Base-by-base conservation (phyloP, 2,113 vertebrate genomes). In the Eclectus roratus region DNA sequence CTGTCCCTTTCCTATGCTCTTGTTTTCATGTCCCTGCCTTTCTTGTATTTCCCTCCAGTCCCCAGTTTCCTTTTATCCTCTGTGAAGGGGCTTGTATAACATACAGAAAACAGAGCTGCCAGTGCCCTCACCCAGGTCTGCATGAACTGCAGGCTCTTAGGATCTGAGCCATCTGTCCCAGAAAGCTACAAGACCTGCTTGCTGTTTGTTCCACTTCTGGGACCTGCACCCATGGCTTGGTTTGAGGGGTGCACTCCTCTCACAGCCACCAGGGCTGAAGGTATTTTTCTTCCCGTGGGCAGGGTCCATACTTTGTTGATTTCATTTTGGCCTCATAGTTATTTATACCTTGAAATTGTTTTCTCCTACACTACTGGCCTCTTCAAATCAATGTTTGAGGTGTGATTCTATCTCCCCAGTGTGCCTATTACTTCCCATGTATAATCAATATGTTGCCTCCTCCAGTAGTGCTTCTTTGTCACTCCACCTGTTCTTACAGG, bases 11-110 rank as follows among this genome's bases (percentile, higher is more conserved):
- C 33, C 15, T 6, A 3, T 23, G 15, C 14, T 33, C n/a, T 46
- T 84, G 12, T 5, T 80, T 74, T 64, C 39, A 27, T 44, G 18
- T 4, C 17, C 9, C 14, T 50, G 17, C 15, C 25, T 65, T 73
- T 63, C 20, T 56, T 17, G 6, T 4, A 8, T 25, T 61, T 35
- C 9, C 11, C 10, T 1, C 1, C 17, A 35, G 3, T 10, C 4
- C 13, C 8, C 16, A 29, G 1, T 66, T 80, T 80, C 21, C 27
- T 61, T 72, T 55, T 9, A 15, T 11, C 2, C 3, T 82, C 33
- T 52, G 27, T 13, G 6, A 4, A 68, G 33, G 1, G 13, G 9
- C 11, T 61, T 50, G 10, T 14, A 8, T 21, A 37, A 20, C 9
- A 52, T 8, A 43, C 2, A 76, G 37, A n/a, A 77, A 60, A 80